Base-by-base conservation (phyloP, 2,797 vertebrate species). In the Cyclopterus lumpus region DNA sequence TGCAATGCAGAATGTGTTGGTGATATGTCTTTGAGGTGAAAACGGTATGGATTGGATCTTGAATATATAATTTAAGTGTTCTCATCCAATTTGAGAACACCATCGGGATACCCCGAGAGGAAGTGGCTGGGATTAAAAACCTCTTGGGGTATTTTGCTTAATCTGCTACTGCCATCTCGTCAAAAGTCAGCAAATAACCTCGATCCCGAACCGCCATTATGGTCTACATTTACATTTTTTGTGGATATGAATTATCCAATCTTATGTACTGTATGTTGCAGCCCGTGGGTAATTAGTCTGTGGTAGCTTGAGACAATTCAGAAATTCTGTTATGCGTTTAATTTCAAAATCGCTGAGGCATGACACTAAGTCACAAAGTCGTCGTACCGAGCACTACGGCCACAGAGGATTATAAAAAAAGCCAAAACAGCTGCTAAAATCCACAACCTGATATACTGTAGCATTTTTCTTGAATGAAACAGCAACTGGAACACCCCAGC, bases 311-410 rank as follows among this genome's bases (percentile, higher is more conserved):
- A 73, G 68, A 82, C 84, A 82, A 72, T 82, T 83, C 48, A 73
- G 28, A 71, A 61, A 75, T 80, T 67, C 73, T 69, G 54, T 75
- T 68, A 42, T 72, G 66, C 61, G 67, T 86, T 79, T 81, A 76
- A 70, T 85, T 81, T 79, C n/a, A 57, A 69, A 85, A 73, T 28
- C 79, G 81, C 76, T 86, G 88, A 89, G 59, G 82, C 73, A 59
- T 74, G 79, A 76, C 71, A 80, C 67, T 74, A 81, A 85, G 75
- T 49, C 49, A 34, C 54, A 74, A 57, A 38, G 87, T 66, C 55
- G 83, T 80, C 80, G 80, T 82, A 86, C 79, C 66, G 69, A 83
- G 82, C 77, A 67, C 67, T 48, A 18, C 1, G 8, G 49, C 59
- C 64, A 58, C 32, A 61, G 73, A 71, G 77, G 83, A 85, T 89